Base-by-base conservation (phyloP, 2,113 vertebrate species). In the Alaudala cheleensis region DNA sequence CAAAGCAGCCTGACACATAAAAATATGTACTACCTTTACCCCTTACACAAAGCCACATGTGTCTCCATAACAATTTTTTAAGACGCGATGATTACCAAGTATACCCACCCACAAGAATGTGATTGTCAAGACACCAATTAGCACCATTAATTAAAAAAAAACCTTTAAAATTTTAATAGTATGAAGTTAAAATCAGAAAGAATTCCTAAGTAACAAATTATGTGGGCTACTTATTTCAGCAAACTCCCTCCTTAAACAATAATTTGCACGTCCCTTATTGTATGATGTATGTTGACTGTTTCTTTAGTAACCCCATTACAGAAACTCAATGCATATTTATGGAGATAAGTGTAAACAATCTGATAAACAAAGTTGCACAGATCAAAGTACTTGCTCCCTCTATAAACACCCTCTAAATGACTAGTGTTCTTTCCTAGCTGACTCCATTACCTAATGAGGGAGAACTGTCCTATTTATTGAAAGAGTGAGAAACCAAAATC, bases 321-420 rank as follows among this genome's bases (percentile, higher is more conserved):
- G 54, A 62, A 82, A 85, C 9, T 54, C 33, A 7, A 24, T 24
- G 51, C 66, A 9, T 39, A 66, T 40, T 62, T 29, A 72, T 33
- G 33, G 40, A 90, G 70, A 45, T 31, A 31, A 77, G 50, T 34
- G 67, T 37, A 80, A 90, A 89, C 67, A 80, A 76, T 53, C 67
- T 65, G 86, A 67, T 53, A 90, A 67, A 77, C 11, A 81, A 62
- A 64, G 21, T 39, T 39, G 12, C 40, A 69, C 17, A 76, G 40
- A 80, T 64, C 50, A 78, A 71, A 81, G 70, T 37, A 81, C 34
- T 50, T 51, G 40, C 21, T 81, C 18, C 12, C 18, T 86, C 64
- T 31, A 6, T 3, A 25, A 0, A 71, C 7, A 42, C 1, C 6
- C n/a, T 72, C 37, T 61, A 50, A 65, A 72, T 45, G 9, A 64